Evolutionary conservation across 53 echinoderm and acorn worm species (phyloP), one percentile per base, ranked within the genome.

Genomic region (Paracentrotus lividus): DNA sequence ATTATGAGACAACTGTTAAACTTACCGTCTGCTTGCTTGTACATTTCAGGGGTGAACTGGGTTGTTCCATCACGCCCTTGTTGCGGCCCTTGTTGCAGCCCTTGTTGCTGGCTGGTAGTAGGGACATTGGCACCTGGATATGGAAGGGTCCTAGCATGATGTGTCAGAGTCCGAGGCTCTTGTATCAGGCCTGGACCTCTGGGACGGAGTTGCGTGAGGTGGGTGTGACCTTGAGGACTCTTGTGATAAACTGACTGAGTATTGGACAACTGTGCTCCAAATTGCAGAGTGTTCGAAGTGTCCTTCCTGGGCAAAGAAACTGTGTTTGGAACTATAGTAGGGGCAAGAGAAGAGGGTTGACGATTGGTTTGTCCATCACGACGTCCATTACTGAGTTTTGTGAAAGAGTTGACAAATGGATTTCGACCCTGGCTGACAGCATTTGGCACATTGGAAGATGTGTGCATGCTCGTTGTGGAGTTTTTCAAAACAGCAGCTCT

Each of bases 21-120:
- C 81, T 45, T 81, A 81, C 81, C 12, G 47, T 81, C 81, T 10
- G 81, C 81, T 81, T 45, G 76, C 36, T 14, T 42, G 18, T 76
- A 20, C 42, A 18, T 76, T 0, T 76, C 76, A 0, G 42, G 5
- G 10, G 21, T 42, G 42, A 76, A 76, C 76, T 76, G 44, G 36
- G 36, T 40, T 38, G 72, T 38, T 40, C 40, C 72, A 1, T 1
- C 40, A n/a, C n/a, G n/a, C 20, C 20, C 20, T 64, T 64, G 64
- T n/a, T n/a, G n/a, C n/a, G n/a, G n/a, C 18, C 64, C 64, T 64
- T 27, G 64, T n/a, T n/a, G n/a, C n/a, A n/a, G n/a, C 18, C 64
- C 64, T 64, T 27, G 64, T 47, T 47, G 23, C 6, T 23, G 16
- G 43, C 1, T 42, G 43, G 42, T 24, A n/a, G 8, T 24, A 14